Base-by-base conservation (phyloP, 2,888 invertebrate genomes). In the Hybos culiciformis region DNA sequence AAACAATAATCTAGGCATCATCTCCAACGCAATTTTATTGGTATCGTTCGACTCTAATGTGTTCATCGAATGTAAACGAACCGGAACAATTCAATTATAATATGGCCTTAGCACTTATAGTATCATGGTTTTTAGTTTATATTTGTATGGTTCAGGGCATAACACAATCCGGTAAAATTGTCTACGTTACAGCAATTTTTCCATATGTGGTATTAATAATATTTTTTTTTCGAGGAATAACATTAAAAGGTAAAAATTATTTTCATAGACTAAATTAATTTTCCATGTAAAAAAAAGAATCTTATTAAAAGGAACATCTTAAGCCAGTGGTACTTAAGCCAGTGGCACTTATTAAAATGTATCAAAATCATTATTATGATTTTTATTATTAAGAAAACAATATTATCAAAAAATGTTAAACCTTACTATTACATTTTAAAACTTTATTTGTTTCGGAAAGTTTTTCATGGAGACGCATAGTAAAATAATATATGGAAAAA, bases 131-230 rank as follows among this genome's bases (percentile, higher is more conserved):
- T 44, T 72, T 96, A 15, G 91, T 94, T 49, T 96, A 93, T 66
- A 74, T 93, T 66, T 94, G 94, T 67, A 93, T 96, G 83, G 92
- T 93, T 54, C 94, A 93, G 65, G 96, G 96, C 41, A 93, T 96
- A 49, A 93, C 94, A 2, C 92, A 92, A 5, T 93, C 93, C 0
- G 92, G 93, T 43, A 93, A 94, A 73, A 92, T 93, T 39, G 92
- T 93, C 48, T 94, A 93, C 61, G 83, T 96, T 45, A 96, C 94
- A 3, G 93, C 96, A 2, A 92, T 92, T 0, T 96, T 96, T 63
- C 96, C 96, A 0, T 96, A 96, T 66, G 76, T 93, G 41, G 94
- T 96, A 14, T 74, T 94, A 5, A 85, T 94, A 4, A 88, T 94
- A 51, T 96, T 96, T 70, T 93, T 96, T 72, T 87, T 92, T 54